These are phyloP conservation scores for Emydocephalus ijimae DNA, from an alignment of 2,113 vertebrate species.

Conservation along the genomic window DNA sequence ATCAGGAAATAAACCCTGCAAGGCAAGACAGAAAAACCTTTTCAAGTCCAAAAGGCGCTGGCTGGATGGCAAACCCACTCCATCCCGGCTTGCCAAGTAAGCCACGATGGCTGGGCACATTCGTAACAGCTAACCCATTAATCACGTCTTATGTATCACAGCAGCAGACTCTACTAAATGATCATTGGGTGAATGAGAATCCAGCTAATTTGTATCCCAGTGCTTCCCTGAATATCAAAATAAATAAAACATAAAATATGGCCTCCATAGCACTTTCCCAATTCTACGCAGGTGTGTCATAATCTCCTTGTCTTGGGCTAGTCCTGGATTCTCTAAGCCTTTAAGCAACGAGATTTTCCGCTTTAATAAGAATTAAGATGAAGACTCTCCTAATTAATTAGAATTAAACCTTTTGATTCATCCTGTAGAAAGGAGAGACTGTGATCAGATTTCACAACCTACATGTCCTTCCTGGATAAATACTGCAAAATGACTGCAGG, in stretches of 20 bases:
- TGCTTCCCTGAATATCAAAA: neutral
- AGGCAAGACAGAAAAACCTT: constrained; percentile 25
- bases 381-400: neutral
- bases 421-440: neutral
- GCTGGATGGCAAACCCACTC: neutral
- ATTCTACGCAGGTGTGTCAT: neutral
- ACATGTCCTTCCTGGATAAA: neutral
- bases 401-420: neutral
- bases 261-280: neutral
- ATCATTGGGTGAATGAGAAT: neutral
- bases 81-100: neutral
- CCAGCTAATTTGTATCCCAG: neutral
- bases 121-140: neutral
- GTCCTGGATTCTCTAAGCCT: neutral
- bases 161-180: neutral
- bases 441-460: neutral
- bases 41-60: neutral
- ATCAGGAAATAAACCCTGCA: constrained; percentile 95
- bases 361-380: neutral
- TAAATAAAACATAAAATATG: neutral
- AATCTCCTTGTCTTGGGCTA: neutral
- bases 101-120: neutral
- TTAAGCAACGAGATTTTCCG: neutral
- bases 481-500: neutral
- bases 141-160: neutral